Evolutionary conservation across 2,797 vertebrate genomes (phyloP), one percentile per base, ranked within the genome.

Genomic region (Macropodus opercularis): DNA sequence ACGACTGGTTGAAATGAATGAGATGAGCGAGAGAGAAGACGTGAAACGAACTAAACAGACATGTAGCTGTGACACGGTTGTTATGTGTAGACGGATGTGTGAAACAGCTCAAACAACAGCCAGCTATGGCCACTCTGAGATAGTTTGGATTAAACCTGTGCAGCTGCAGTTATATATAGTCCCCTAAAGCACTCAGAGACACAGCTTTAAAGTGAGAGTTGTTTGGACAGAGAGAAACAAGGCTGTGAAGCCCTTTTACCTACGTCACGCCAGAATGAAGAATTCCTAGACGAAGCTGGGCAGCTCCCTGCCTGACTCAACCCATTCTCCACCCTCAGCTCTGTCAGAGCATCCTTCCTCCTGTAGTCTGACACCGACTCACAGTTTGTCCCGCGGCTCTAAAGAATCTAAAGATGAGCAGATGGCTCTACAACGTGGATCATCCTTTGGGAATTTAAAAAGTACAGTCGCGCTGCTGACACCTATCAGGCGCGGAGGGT

Each of bases 321-420:
- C 51, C 51, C 53, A 44, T 57, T 55, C 29, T 22, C 59, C 22
- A 23, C 51, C 50, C 46, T 18, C 56, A 55, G 54, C 1, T 9
- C 49, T 47, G 61, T 72, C 53, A 69, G 35, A 47, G 44, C 49
- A 59, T 52, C 56, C 51, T 41, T 40, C 51, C 56, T n/a, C 19
- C 39, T 64, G 31, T 13, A 49, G 46, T 59, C 40, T 63, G 44
- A 63, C 49, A 64, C 32, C 41, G 56, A 48, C 67, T 67, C 41
- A 52, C 62, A 67, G 49, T 36, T 13, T 19, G 21, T 50, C 35
- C 40, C 61, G 21, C 22, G 59, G 57, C 42, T 55, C 24, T 55
- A 41, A 75, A 47, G 60, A 69, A 55, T 57, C 38, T 31, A 15
- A 27, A 49, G 17, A 51, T 66, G 35, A 62, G 35, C 64, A 79